These are phyloP conservation scores for Rhegmatorhina hoffmannsi DNA, from an alignment of 2,113 vertebrate species.

Conservation along the genomic window DNA sequence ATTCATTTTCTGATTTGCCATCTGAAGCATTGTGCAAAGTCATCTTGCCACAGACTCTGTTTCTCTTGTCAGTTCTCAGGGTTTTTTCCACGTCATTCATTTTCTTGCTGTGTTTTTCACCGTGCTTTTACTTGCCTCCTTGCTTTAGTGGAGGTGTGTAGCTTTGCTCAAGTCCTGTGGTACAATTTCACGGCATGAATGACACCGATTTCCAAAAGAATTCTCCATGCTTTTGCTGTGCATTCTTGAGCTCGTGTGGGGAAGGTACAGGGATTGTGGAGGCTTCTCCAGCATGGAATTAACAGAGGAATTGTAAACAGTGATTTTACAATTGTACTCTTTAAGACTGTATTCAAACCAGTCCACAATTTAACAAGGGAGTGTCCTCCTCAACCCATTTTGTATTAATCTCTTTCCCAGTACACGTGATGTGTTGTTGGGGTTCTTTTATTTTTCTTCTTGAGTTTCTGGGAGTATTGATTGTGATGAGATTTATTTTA, in stretches of 20 bases:
- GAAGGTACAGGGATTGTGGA: not conserved
- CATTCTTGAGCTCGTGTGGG: not conserved
- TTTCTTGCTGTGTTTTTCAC: not conserved
- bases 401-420: not conserved
- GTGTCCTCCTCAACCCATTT: not conserved
- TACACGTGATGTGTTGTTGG: not conserved
- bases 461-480: not conserved
- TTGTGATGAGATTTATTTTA: not conserved
- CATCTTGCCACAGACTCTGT: not conserved
- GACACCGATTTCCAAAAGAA: not conserved
- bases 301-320: not conserved
- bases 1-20: not conserved
- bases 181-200: not conserved
- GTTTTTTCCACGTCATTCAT: not conserved
- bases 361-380: not conserved
- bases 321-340: not conserved
- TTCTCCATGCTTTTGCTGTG: fast-evolving
- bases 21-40: not conserved
- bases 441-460: not conserved
- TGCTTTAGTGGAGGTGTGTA: not conserved
- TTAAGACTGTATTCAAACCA: not conserved
- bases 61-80: not conserved
- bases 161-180: not conserved
- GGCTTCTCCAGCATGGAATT: not conserved
- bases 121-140: not conserved